Evolutionary conservation across 2,113 vertebrate species (phyloP).

Genomic region (Psammodynastes pulverulentus): DNA sequence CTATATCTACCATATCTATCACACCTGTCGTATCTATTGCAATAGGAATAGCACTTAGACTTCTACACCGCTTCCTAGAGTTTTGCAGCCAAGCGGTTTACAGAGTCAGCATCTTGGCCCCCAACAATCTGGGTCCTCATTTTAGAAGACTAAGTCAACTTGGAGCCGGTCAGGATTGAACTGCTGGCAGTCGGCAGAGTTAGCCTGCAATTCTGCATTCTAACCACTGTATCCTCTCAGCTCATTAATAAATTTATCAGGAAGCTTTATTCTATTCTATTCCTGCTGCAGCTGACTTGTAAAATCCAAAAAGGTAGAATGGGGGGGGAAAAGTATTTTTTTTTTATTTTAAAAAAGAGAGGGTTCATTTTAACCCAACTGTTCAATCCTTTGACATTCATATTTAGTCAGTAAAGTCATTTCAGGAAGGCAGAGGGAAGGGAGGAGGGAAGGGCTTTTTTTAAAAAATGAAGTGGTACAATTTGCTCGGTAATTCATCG

Average conservation of each 20-base stretch:
- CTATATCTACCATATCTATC: too few species aligned
- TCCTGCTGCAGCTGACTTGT: conserved; percentile 3
- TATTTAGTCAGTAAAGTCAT: conserved; percentile 64
- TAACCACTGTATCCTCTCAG: background rate
- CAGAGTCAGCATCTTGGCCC: too few species aligned
- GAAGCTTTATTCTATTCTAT: conserved; percentile 61
- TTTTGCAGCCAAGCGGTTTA: too few species aligned
- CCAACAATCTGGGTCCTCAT: too few species aligned
- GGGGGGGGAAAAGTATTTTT: background rate
- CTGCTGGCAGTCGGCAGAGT: background rate
- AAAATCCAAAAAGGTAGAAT: background rate
- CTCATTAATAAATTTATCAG: conserved; percentile 9
- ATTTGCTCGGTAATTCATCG: conserved; percentile 67
- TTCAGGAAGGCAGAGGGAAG: conserved; percentile 41
- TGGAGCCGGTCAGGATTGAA: background rate
- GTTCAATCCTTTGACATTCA: conserved; percentile 62
- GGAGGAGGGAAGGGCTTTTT: too few species aligned
- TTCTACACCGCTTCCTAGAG: too few species aligned
- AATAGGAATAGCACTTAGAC: too few species aligned
- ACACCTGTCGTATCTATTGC: too few species aligned
- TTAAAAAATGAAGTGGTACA: conserved; percentile 32
- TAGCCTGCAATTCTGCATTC: background rate
- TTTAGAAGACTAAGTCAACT: background rate
- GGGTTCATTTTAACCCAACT: conserved; percentile 36
- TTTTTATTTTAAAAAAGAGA: background rate